phyloP scores from a whole-genome alignment of 2,888 invertebrate genomes.

The Ichneumoninae sp. region DNA sequence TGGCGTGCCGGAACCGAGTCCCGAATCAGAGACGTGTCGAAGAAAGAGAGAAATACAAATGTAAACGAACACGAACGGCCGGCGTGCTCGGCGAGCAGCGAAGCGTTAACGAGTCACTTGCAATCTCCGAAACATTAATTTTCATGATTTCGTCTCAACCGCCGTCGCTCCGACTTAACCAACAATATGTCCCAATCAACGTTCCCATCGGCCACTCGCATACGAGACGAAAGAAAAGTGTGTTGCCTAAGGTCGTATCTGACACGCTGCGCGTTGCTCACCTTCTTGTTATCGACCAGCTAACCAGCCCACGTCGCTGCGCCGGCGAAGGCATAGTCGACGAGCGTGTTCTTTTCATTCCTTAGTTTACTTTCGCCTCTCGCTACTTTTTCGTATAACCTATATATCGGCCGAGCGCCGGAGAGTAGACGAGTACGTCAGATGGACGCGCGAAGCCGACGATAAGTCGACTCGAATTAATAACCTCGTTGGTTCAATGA shows the following conservation, averaged over 20 bases:
- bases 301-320: conserved; percentile 25
- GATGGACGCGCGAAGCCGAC: no score
- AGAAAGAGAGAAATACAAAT: not conserved
- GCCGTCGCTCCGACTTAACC: not conserved
- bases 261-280: conserved; percentile 55
- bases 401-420: no score
- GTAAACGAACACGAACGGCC: not conserved
- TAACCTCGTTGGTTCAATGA: no score
- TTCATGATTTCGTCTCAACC: not conserved
- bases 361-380: conserved; percentile 1
- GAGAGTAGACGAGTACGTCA: no score
- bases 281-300: conserved; percentile 65
- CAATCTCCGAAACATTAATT: not conserved
- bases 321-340: conserved; percentile 21
- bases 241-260: conserved; percentile 36
- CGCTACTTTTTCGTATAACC: not conserved
- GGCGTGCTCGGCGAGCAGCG: not conserved
- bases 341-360: conserved; percentile 31
- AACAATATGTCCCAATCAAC: conserved; percentile 14
- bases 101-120: not conserved
- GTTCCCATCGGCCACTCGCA: not conserved
- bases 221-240: conserved; percentile 30
- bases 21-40: not conserved
- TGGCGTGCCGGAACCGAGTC: no score
- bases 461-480: no score